Evolutionary conservation across 2,113 vertebrate genomes (phyloP).

Genomic region (Prionailurus bengalensis): DNA sequence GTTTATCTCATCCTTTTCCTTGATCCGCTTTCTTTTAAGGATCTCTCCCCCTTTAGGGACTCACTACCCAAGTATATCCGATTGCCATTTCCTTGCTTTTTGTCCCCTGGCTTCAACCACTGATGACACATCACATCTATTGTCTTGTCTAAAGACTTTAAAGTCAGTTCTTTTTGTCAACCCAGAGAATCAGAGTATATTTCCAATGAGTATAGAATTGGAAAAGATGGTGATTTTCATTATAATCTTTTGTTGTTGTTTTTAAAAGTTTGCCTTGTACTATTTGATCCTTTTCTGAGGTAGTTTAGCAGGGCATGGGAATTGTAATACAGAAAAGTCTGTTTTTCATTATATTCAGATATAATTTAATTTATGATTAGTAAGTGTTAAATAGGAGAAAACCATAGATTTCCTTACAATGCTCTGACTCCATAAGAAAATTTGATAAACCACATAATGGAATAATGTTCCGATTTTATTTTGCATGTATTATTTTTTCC

Average conservation of each 20-base stretch:
- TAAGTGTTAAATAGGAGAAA: neutral
- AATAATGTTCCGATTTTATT: neutral
- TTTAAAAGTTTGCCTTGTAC: neutral
- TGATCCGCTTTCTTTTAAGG: neutral
- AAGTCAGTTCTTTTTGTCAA: neutral
- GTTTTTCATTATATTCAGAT: constrained; percentile 15
- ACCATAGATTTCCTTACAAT: neutral
- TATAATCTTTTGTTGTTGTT: neutral
- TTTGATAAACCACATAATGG: neutral
- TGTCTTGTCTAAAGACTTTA: neutral
- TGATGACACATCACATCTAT: neutral
- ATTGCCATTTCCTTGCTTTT: neutral
- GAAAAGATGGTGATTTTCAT: neutral
- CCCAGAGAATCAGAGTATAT: neutral
- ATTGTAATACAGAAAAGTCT: constrained; percentile 19
- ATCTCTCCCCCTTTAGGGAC: neutral
- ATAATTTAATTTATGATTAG: constrained; percentile 1
- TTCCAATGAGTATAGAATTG: neutral
- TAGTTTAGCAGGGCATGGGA: neutral
- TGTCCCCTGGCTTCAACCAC: neutral
- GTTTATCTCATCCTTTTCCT: constrained; percentile 27
- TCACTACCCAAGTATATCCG: neutral
- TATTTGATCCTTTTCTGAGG: constrained; percentile 22
- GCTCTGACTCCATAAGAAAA: neutral
- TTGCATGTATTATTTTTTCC: neutral